Percentiles rank a stretch among this genome's conserved stretches.
These are phyloP conservation scores for Rotaria macrura DNA, from an alignment of 2,888 invertebrate species.

Conservation along the genomic window DNA sequence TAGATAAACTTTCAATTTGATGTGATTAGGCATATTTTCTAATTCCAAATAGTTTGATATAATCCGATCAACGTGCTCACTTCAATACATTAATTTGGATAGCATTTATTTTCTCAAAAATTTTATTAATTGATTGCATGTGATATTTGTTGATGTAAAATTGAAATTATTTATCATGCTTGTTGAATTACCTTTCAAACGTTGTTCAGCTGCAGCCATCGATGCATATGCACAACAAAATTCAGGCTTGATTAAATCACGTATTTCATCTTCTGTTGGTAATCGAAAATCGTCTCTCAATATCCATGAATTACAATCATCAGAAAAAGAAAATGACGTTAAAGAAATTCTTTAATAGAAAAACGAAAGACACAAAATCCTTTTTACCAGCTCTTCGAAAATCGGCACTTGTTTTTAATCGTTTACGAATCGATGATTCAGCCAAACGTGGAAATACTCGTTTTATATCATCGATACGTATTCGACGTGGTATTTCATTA, in stretches of 20 bases:
- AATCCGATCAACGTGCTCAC: too few species aligned
- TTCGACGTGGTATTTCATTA: constrained; percentile 72
- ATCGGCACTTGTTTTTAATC: constrained; percentile 89
- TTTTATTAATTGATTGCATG: too few species aligned
- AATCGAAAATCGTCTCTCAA: constrained; percentile 57
- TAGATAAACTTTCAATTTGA: too few species aligned
- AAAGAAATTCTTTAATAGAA: too few species aligned
- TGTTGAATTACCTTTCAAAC: constrained; percentile 61
- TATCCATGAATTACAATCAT: constrained; percentile 30
- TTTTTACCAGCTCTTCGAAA: constrained; percentile 77
- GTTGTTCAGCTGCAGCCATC: constrained; percentile 89
- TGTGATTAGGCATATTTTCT: too few species aligned
- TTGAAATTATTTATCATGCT: too few species aligned
- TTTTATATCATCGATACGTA: constrained; percentile 97
- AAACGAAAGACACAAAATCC: neutral
- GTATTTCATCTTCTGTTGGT: constrained; percentile 92
- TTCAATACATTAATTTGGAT: too few species aligned
- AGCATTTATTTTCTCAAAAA: too few species aligned
- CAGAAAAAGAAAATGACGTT: neutral
- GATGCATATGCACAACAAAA: constrained; percentile 96
- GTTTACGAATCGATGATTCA: constrained; percentile 88
- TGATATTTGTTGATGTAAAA: too few species aligned
- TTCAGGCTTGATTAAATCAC: constrained; percentile 95
- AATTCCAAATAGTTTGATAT: too few species aligned
- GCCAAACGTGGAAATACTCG: constrained; percentile 92